Conservation (phyloP, 1,140 invertebrate species). For the Microplitis demolitor region DNA sequence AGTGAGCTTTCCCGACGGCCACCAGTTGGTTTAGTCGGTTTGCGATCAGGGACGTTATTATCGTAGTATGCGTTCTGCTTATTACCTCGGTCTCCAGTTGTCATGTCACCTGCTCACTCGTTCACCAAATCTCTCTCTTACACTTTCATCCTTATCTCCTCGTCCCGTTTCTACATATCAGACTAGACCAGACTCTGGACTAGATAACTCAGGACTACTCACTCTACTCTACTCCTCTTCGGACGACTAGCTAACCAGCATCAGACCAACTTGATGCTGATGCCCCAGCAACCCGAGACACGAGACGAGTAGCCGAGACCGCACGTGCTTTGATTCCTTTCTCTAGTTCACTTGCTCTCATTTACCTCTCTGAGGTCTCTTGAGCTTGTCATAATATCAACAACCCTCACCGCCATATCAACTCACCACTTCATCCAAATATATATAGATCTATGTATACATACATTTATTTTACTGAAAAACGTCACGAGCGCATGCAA, state of each 20-base stretch:
- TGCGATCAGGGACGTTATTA: conserved; percentile 25
- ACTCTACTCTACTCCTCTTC: not conserved
- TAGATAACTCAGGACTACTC: not conserved
- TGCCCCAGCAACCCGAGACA: not conserved
- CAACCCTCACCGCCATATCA: not conserved
- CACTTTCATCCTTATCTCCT: too few relatives aligned
- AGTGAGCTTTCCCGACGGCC: not conserved
- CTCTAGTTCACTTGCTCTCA: not conserved
- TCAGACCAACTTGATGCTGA: too few relatives aligned
- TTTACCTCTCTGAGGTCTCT: not conserved
- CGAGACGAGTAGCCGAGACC: conserved; percentile 6
- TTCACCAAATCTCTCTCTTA: not conserved
- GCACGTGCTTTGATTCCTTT: conserved; percentile 23
- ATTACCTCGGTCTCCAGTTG: not conserved
- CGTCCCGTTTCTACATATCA: not conserved
- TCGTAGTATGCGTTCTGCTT: conserved; percentile 13
- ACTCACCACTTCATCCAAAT: not conserved
- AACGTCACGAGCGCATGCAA: conserved; percentile 1
- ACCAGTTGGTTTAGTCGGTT: conserved; percentile 10
- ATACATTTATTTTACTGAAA: not conserved
- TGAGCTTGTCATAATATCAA: not conserved
- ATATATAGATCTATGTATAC: not conserved
- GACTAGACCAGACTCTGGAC: not conserved
- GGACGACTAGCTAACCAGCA: not conserved
- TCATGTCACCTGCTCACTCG: conserved; percentile 14